These are phyloP conservation scores for Drosophila mauritiana DNA, from an alignment of 1,140 invertebrate genomes.

Conservation along the genomic window DNA sequence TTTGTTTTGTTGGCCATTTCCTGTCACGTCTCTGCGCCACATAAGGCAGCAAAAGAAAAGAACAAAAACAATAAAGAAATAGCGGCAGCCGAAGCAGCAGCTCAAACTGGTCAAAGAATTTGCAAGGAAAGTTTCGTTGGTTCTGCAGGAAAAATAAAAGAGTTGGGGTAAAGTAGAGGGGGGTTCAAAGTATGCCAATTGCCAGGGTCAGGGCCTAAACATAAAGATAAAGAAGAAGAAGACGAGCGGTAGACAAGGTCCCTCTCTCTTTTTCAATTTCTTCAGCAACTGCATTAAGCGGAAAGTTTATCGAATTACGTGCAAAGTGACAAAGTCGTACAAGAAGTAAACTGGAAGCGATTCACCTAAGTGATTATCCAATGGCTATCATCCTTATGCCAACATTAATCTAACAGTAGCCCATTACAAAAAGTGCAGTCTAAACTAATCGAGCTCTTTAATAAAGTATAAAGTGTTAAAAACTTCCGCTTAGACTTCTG, in stretches of 20 bases:
- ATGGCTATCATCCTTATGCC: too few relatives aligned
- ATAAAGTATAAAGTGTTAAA: background rate
- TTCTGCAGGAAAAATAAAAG: background rate
- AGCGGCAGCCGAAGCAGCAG: slow-evolving; percentile 12
- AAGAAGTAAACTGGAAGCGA: background rate
- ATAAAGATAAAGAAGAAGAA: background rate
- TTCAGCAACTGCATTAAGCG: slow-evolving; percentile 4
- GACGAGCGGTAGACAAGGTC: background rate
- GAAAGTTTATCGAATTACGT: slow-evolving; percentile 18
- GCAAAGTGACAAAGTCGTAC: slow-evolving; percentile 2
- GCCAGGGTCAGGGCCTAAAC: slow-evolving; percentile 23
- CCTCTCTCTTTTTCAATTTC: background rate
- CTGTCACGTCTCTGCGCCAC: slow-evolving; percentile 39
- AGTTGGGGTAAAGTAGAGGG: background rate
- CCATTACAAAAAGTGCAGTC: background rate
- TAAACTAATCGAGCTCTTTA: background rate
- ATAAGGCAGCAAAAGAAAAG: slow-evolving; percentile 2
- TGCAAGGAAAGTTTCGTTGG: slow-evolving; percentile 11
- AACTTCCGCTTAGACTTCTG: too few relatives aligned
- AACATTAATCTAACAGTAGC: background rate
- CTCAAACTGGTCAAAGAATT: slow-evolving; percentile 19
- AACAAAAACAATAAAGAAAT: background rate
- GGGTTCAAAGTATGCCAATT: slow-evolving; percentile 8
- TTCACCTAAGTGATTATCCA: slow-evolving; percentile 2
- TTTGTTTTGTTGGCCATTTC: slow-evolving; percentile 33